Conservation (phyloP, 1,140 invertebrate genomes). For the Pseudachorutes palmiensis region DNA sequence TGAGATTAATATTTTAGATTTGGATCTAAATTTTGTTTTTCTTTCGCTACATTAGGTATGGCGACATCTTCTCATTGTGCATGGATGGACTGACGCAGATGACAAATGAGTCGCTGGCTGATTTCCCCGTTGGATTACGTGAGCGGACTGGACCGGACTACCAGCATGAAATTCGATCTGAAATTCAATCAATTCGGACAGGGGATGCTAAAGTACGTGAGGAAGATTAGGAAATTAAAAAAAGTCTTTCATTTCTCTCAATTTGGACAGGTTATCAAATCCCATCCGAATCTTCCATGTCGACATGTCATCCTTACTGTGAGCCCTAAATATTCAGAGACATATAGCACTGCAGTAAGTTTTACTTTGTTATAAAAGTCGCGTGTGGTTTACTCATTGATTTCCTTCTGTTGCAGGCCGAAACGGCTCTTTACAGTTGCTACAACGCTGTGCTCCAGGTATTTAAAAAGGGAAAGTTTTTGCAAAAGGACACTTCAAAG, state of each 20-base stretch:
- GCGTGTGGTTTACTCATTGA: background rate
- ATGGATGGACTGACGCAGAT: conserved; percentile 34
- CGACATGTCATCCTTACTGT: conserved; percentile 34
- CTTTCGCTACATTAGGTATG: conserved; percentile 31
- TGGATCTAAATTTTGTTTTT: conserved; percentile 5
- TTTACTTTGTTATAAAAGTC: background rate
- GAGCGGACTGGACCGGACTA: conserved; percentile 29
- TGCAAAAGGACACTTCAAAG: too few relatives aligned
- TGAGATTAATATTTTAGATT: background rate
- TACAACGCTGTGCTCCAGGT: conserved; percentile 37
- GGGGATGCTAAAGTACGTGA: conserved; percentile 29
- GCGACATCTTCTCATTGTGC: conserved; percentile 25
- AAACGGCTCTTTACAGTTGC: conserved; percentile 35
- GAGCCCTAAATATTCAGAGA: conserved; percentile 31
- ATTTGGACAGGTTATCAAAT: background rate
- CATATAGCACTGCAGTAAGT: conserved; percentile 23
- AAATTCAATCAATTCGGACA: conserved; percentile 33
- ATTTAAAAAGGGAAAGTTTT: too few relatives aligned
- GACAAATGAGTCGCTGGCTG: conserved; percentile 31
- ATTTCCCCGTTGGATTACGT: conserved; percentile 20
- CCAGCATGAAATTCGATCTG: conserved; percentile 20
- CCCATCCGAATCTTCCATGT: conserved; percentile 37
- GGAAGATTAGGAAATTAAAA: too few relatives aligned
- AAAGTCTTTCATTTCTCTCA: background rate
- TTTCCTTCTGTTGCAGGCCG: conserved; percentile 23